Base-by-base conservation (phyloP, 2,797 vertebrate genomes). In the Xerus rutilus region DNA sequence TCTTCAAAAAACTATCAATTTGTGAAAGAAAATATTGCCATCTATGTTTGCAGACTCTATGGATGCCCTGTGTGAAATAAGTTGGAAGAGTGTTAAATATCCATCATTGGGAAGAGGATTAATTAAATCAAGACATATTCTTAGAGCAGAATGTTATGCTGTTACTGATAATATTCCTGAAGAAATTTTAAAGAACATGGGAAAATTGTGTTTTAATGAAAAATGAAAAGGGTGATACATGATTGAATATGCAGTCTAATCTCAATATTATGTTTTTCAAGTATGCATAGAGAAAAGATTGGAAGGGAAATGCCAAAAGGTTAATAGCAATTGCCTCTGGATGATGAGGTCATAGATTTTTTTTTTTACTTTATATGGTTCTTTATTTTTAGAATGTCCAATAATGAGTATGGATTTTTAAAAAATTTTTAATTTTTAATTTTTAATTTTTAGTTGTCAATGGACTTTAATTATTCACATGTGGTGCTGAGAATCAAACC, bases 91-190 rank as follows among this genome's bases (percentile, higher is more conserved):
- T 65, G 32, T 67, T 89, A 95, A 90, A 87, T 47, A 43, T 64
- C 57, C 52, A 43, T 76, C 13, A 93, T 30, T 81, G 47, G 74
- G 43, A 88, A 8, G 88, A 88, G 7, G 9, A 7, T 86, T 89
- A 84, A 49, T 47, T 30, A 96, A 91, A 93, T 72, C 35, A 35
- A 73, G 67, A 62, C 47, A 65, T 64, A 89, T 45, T 91, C 64
- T 87, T 95, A 69, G 62, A 95, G 39, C 39, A 93, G 28, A 78
- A 89, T 94, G 67, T 57, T 96, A 74, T 65, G 8, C 35, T 96
- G 25, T 86, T 18, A 65, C 93, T 94, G 65, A 95, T 89, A 94
- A 76, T 91, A 89, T 91, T 94, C 95, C 73, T 95, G 39, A 92
- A 78, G 57, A 85, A 35, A 49, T 47, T 79, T 76, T 30, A 67